Percentiles rank a stretch among this genome's conserved stretches.
Evolutionary conservation across 2,888 invertebrate species (phyloP).

Genomic region (Ceratothoa steindachneri): DNA sequence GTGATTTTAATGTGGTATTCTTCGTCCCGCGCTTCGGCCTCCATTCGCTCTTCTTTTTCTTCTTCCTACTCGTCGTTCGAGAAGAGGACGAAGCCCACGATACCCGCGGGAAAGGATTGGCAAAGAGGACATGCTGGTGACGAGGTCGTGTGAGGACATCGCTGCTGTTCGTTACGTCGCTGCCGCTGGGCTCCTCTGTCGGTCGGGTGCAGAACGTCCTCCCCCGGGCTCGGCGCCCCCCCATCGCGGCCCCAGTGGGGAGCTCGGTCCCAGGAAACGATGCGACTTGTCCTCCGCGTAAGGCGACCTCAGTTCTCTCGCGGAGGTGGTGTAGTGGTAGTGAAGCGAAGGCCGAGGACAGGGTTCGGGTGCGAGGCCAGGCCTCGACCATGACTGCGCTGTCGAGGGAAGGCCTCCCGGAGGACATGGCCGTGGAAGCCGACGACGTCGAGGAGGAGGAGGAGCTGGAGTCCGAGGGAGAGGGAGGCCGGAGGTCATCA

Average conservation of each 20-base stretch:
- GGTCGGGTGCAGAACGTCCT: neutral
- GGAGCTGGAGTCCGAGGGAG: neutral
- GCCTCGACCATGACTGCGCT: constrained; percentile 34
- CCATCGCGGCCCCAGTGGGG: no score
- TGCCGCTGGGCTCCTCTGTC: neutral
- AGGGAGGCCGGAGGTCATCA: constrained; percentile 23
- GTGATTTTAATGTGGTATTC: constrained; percentile 43
- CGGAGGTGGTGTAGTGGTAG: constrained; percentile 25
- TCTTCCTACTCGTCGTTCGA: no score
- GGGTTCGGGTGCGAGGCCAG: neutral
- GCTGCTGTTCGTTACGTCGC: neutral
- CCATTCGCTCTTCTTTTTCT: no score
- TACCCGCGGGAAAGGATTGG: no score
- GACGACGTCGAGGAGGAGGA: neutral
- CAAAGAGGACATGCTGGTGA: neutral
- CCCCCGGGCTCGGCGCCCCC: neutral
- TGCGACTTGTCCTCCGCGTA: constrained; percentile 19
- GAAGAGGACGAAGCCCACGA: neutral
- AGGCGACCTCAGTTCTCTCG: no score
- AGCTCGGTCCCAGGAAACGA: constrained; percentile 34
- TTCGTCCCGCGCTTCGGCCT: no score
- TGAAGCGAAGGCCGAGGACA: constrained; percentile 25
- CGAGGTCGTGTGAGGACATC: neutral
- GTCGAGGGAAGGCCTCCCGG: constrained; percentile 31
- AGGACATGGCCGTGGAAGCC: constrained; percentile 35